phyloP scores from a whole-genome alignment of 1,140 invertebrate species.

The Euborellia annulipes region DNA sequence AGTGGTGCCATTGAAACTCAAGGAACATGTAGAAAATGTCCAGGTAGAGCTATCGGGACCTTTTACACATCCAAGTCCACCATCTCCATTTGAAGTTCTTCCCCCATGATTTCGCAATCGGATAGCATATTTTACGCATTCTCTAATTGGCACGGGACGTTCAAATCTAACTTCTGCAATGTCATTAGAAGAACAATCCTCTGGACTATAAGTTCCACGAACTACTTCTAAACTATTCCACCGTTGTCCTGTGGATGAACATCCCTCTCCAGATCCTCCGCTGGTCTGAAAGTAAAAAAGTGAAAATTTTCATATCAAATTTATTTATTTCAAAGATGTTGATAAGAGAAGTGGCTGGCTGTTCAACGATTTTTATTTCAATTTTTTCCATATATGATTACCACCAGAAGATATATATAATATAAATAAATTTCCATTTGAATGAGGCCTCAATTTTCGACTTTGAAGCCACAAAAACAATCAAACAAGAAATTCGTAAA shows the following conservation, averaged over 20 bases:
- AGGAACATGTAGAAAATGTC: constrained; percentile 77
- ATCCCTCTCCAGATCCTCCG: too few relatives aligned
- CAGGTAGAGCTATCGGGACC: constrained; percentile 87
- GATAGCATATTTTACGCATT: constrained; percentile 78
- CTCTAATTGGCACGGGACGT: constrained; percentile 70
- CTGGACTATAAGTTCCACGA: constrained; percentile 54
- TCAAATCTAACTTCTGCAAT: constrained; percentile 85
- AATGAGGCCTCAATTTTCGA: too few relatives aligned
- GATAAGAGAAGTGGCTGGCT: too few relatives aligned
- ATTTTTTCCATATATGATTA: too few relatives aligned
- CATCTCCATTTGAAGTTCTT: constrained; percentile 83
- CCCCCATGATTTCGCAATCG: constrained; percentile 81
- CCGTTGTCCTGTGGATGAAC: constrained; percentile 23
- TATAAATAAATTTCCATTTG: too few relatives aligned
- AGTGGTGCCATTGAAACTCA: constrained; percentile 91
- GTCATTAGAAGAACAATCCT: constrained; percentile 53
- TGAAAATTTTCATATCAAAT: not conserved
- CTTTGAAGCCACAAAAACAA: too few relatives aligned
- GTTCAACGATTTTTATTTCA: too few relatives aligned
- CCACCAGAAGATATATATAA: too few relatives aligned
- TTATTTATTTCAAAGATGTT: not conserved
- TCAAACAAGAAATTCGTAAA: too few relatives aligned
- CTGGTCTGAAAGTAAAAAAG: not conserved
- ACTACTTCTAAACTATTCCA: constrained; percentile 62
- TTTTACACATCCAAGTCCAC: constrained; percentile 67